A percentile compares a stretch with the other conserved stretches of the same genome.
Conservation (phyloP, 2,797 vertebrate species). For the Chrosomus eos region DNA sequence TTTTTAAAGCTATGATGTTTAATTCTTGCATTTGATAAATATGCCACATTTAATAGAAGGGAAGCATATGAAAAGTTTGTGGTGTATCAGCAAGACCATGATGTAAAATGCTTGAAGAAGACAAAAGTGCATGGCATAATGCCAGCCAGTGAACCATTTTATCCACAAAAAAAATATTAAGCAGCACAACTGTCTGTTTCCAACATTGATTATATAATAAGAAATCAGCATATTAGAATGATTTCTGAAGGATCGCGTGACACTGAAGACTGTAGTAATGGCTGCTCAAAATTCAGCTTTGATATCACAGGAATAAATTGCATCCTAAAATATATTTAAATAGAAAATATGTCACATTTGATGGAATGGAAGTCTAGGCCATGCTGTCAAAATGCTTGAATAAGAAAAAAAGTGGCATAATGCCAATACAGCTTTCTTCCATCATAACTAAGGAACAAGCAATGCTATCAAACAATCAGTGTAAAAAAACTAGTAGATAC, state of each 20-base stretch:
- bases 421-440: not conserved
- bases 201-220: not conserved
- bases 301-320: not conserved
- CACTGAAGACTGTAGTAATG: not conserved
- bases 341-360: not conserved
- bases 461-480: not conserved
- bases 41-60: not conserved
- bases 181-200: not conserved
- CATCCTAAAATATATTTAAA: not conserved
- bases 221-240: not conserved
- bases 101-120: not conserved
- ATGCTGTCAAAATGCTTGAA: not conserved
- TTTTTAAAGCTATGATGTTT: not conserved
- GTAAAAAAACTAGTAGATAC: not conserved
- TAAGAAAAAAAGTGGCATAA: not conserved
- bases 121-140: not conserved
- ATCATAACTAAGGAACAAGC: not conserved
- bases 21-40: not conserved
- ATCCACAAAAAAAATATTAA: not conserved
- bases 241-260: not conserved
- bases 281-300: not conserved
- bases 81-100: not conserved
- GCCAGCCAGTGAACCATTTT: not conserved
- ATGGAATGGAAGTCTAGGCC: not conserved
- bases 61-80: not conserved